Evolutionary conservation across 2,888 invertebrate species (phyloP).

Genomic region (Aphodius granarius): DNA sequence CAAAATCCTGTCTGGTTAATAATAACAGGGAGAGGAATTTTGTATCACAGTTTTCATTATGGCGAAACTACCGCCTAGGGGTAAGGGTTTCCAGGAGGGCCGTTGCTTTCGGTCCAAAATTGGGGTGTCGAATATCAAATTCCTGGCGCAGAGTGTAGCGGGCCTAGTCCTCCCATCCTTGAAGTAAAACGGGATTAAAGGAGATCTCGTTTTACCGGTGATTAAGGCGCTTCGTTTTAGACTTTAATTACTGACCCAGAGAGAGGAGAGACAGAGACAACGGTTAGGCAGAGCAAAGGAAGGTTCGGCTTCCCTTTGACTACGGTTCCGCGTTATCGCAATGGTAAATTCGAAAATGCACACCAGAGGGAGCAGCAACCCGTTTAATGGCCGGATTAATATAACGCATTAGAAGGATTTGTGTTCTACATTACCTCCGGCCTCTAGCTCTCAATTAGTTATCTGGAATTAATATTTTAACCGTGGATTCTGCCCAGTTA

Average conservation of each 20-base stretch:
- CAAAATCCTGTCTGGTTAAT: background rate
- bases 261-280: too few relatives aligned
- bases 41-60: background rate
- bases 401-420: slow-evolving; percentile 24
- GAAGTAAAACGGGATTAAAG: background rate
- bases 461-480: slow-evolving; percentile 27
- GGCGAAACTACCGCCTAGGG: background rate
- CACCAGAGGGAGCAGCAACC: slow-evolving; percentile 12
- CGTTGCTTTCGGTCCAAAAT: background rate
- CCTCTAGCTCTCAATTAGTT: slow-evolving; percentile 26
- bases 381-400: slow-evolving; percentile 23
- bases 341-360: slow-evolving; percentile 23
- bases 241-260: background rate
- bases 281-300: background rate
- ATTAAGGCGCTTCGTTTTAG: background rate
- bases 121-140: background rate
- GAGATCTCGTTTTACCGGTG: background rate
- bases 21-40: background rate
- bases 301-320: background rate
- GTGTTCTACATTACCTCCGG: slow-evolving; percentile 23
- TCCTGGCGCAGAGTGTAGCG: background rate
- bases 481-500: slow-evolving; percentile 18
- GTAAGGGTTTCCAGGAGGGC: background rate
- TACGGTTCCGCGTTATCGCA: slow-evolving; percentile 16
- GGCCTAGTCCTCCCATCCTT: background rate